Evolutionary conservation across 2,888 invertebrate genomes (phyloP), one percentile per base, ranked within the genome.

Genomic region (Melanostoma scalare): DNA sequence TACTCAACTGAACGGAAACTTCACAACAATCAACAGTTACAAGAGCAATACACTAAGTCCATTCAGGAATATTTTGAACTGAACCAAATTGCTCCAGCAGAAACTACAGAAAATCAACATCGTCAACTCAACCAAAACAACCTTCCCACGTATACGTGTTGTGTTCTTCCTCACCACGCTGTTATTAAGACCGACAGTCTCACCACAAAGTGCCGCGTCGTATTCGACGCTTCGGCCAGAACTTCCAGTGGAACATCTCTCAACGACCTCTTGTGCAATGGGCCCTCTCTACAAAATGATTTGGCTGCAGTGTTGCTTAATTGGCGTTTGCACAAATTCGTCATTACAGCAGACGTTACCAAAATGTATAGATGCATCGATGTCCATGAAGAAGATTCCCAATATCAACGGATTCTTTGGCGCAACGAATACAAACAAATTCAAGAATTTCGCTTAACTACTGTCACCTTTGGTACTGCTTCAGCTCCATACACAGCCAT

Each of bases 151-250:
- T 52, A 52, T 35, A 44, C 67, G 0, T 53, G 53, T 35, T 67
- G 52, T 35, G 31, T 55, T 38, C 53, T 86, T 38, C 58, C 86
- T 33, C 81, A 86, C 40, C 85, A 86, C 52, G 76, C 82, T 1
- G 80, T 85, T 2, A 55, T 78, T 0, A 80, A 81, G 55, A 55
- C 77, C 0, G 73, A 73, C 30, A 86, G 81, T 38, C 53, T 77
- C 6, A 81, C 79, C 3, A 85, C 85, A 0, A 81, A 85, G 58
- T 85, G 61, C 42, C 74, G 75, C 4, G 61, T 61, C 6, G 78
- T 78, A 0, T 79, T 67, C 40, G 75, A 80, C 36, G 61, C 74
- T 6, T 80, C 80, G 4, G 38, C 35, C 20, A 56, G 9, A 35
- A 69, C 80, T 3, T 65, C 69, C 4, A 55, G 53, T 9, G 74